Conservation (phyloP, 2,113 vertebrate genomes). For the Scartelaos histophorus region DNA sequence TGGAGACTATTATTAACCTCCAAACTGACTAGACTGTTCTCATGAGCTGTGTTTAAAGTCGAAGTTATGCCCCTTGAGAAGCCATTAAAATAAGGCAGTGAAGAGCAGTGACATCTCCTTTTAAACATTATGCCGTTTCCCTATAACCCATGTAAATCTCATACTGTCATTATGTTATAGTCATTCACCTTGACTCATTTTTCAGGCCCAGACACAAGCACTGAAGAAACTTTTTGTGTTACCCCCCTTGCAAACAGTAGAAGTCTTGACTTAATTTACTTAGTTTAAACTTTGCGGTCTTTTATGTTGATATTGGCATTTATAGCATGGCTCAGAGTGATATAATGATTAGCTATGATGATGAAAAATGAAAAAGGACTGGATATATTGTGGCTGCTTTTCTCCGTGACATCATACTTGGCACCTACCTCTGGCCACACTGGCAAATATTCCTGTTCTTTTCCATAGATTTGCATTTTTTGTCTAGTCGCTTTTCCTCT, state of each 20-base stretch:
- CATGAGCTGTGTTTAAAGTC: neutral
- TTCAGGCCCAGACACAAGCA: constrained; percentile 26
- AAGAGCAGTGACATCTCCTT: constrained; percentile 57
- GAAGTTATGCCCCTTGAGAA: neutral
- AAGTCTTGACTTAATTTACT: constrained; percentile 27
- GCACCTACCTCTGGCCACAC: constrained; percentile 52
- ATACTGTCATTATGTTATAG: constrained; percentile 34
- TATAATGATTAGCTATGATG: constrained; percentile 35
- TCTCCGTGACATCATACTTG: constrained; percentile 69
- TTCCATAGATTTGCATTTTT: constrained; percentile 63
- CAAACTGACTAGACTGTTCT: no score
- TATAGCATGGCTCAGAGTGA: constrained; percentile 27
- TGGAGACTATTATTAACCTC: no score
- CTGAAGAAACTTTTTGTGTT: constrained; percentile 36
- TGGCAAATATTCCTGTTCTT: constrained; percentile 65
- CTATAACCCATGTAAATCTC: neutral
- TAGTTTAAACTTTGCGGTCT: constrained; percentile 37
- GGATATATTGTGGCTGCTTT: constrained; percentile 43
- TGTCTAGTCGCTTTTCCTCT: constrained; percentile 57
- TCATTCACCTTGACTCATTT: constrained; percentile 38
- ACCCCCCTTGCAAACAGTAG: constrained; percentile 25
- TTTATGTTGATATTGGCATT: constrained; percentile 41
- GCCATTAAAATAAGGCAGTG: neutral
- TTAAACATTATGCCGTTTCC: constrained; percentile 59
- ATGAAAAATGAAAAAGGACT: constrained; percentile 39